Evolutionary conservation across 2,113 vertebrate genomes (phyloP), one percentile per base, ranked within the genome.

Genomic region (Dasyprocta punctata): DNA sequence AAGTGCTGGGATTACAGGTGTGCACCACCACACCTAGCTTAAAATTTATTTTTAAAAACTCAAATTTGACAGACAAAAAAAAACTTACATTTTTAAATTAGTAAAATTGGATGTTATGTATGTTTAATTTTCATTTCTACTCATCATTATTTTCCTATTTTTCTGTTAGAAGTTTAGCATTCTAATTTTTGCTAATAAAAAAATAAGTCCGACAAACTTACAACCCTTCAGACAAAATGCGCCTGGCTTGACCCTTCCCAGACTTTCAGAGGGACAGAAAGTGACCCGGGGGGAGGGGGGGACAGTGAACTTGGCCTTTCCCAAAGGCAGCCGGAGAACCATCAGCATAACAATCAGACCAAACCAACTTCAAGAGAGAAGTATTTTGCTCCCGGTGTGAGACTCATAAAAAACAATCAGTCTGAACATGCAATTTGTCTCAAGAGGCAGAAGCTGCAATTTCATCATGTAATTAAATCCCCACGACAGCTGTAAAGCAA

Each of bases 391-490:
- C 97, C 56, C 96, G 86, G 93, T 87, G 96, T 97, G 97, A 96
- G 92, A 67, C 41, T 94, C 96, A 93, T 94, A 92, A 96, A 73
- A 98, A 97, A 96, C 97, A 95, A 97, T 95, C 97, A 97, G 78
- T 90, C 89, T 92, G 96, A 96, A 75, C 86, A 24, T 73, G 97
- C 96, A 97, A 96, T 97, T 97, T 97, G 96, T 98, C 96, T 98
- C 93, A 89, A 97, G 97, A 97, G 97, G 96, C 93, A 83, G 78
- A 77, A 86, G 84, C 92, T 98, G 97, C 97, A 95, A 97, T 97
- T 95, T 95, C n/a, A 97, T 90, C 96, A 3, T 97, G 97, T 95
- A 96, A 98, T 98, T 98, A 98, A 97, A 96, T 81, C 97, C 97
- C 95, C 96, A 94, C 1, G 97, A 89, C 73, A 89, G 95, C 71